Evolutionary conservation across 2,888 invertebrate genomes (phyloP).

Genomic region (Anagyrus pseudococci): DNA sequence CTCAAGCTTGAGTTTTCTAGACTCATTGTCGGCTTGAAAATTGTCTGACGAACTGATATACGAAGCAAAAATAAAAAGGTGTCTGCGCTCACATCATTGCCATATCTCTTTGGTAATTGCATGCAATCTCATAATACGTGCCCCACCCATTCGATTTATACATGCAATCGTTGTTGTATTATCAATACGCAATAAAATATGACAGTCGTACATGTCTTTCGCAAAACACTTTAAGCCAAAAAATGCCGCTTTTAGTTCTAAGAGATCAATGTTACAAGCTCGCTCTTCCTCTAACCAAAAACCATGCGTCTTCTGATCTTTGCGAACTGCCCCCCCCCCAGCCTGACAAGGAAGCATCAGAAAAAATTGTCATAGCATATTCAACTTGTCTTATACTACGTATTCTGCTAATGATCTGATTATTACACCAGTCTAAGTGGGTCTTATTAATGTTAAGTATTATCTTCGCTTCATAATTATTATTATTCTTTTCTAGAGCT

Average conservation of each 20-base stretch:
- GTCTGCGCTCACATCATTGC: slow-evolving; percentile 17
- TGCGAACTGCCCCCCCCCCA: slow-evolving; percentile 28
- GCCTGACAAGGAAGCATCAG: slow-evolving; percentile 25
- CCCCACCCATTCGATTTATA: slow-evolving; percentile 8
- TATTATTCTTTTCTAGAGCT: slow-evolving; percentile 12
- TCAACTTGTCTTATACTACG: background rate
- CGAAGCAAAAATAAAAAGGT: slow-evolving; percentile 17
- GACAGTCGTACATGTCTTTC: background rate
- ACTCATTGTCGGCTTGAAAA: slow-evolving; percentile 8
- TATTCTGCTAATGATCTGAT: background rate
- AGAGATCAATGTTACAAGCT: slow-evolving; percentile 18
- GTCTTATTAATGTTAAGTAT: background rate
- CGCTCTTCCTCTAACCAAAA: slow-evolving; percentile 22
- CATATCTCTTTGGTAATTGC: slow-evolving; percentile 3
- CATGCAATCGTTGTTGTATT: slow-evolving; percentile 3
- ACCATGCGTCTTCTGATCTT: slow-evolving; percentile 15
- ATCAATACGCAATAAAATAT: slow-evolving; percentile 9
- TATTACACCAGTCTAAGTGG: slow-evolving; percentile 21
- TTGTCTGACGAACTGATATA: slow-evolving; percentile 20
- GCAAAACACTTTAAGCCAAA: slow-evolving; percentile 9
- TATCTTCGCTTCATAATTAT: slow-evolving; percentile 7
- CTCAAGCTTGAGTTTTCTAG: slow-evolving; percentile 2
- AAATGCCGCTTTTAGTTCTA: slow-evolving; percentile 1
- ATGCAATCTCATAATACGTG: background rate
- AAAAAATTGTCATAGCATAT: slow-evolving; percentile 17